Percentiles rank a stretch among this genome's conserved stretches.
These are phyloP conservation scores for Nesogale talazaci DNA, from an alignment of 2,113 vertebrate genomes.

Conservation along the genomic window DNA sequence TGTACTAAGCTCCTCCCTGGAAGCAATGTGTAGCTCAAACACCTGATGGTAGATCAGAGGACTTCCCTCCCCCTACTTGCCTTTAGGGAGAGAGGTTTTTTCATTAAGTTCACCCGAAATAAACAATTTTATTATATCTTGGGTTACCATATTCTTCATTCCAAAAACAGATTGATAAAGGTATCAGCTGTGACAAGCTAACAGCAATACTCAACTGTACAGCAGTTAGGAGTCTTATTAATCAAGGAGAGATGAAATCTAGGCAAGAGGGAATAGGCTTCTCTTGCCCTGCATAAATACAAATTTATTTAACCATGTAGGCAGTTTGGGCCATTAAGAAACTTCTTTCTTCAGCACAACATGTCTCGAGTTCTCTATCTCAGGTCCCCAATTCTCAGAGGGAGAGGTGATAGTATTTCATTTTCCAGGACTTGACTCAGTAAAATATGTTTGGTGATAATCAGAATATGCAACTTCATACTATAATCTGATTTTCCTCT, in stretches of 20 bases:
- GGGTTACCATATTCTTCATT: slow-evolving; percentile 24
- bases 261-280: slow-evolving; percentile 27
- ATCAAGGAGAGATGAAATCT: slow-evolving; percentile 21
- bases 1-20: background rate
- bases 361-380: background rate
- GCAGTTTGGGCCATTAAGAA: slow-evolving; percentile 8
- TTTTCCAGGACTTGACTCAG: background rate
- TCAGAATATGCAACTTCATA: background rate
- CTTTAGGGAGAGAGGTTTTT: background rate
- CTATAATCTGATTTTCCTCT: background rate
- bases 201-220: background rate
- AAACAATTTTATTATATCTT: slow-evolving; percentile 18
- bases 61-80: background rate
- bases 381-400: slow-evolving; percentile 5
- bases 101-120: slow-evolving; percentile 6
- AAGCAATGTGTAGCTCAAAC: background rate
- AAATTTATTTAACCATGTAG: slow-evolving; percentile 19
- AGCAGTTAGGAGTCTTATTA: background rate
- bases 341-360: slow-evolving; percentile 4
- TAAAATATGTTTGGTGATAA: slow-evolving; percentile 24
- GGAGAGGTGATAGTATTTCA: slow-evolving; percentile 5
- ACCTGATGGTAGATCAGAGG: background rate
- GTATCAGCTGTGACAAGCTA: background rate
- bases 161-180: slow-evolving; percentile 4
- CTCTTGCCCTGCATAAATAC: background rate